Conservation (phyloP, 2,113 vertebrate species). For the Phalacrocorax brasilianus region DNA sequence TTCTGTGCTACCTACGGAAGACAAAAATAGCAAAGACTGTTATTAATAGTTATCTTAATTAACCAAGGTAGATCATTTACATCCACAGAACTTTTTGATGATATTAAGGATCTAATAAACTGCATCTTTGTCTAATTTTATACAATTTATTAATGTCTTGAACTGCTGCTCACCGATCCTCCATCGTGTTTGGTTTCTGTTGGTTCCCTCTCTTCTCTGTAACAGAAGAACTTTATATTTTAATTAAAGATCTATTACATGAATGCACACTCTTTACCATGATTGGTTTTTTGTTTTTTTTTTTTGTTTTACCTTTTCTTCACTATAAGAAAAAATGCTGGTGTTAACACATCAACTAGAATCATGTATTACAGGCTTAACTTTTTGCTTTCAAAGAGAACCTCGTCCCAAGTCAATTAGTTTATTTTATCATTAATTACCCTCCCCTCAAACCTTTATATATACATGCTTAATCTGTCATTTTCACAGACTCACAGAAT, state of each 20-base stretch:
- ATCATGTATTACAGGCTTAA: not conserved
- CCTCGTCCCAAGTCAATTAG: not conserved
- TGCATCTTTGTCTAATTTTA: not conserved
- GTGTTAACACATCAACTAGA: not conserved
- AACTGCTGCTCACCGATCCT: not conserved
- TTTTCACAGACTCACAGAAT: not conserved
- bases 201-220: not conserved
- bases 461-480: not conserved
- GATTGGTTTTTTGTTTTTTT: not conserved
- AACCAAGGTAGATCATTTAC: not conserved
- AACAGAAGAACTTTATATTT: constrained; percentile 22
- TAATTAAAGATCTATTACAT: not conserved
- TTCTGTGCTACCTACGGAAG: not conserved
- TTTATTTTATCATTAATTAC: not conserved
- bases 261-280: not conserved
- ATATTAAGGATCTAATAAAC: not conserved
- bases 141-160: not conserved
- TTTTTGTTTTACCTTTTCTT: not conserved
- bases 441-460: not conserved
- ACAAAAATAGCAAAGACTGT: not conserved
- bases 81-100: not conserved
- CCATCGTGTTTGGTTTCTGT: not conserved
- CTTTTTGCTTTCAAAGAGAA: not conserved
- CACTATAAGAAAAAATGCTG: not conserved
- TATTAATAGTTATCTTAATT: not conserved